These are phyloP conservation scores for Macrotrachela quadricornifera DNA, from an alignment of 1,140 invertebrate species.

Conservation along the genomic window DNA sequence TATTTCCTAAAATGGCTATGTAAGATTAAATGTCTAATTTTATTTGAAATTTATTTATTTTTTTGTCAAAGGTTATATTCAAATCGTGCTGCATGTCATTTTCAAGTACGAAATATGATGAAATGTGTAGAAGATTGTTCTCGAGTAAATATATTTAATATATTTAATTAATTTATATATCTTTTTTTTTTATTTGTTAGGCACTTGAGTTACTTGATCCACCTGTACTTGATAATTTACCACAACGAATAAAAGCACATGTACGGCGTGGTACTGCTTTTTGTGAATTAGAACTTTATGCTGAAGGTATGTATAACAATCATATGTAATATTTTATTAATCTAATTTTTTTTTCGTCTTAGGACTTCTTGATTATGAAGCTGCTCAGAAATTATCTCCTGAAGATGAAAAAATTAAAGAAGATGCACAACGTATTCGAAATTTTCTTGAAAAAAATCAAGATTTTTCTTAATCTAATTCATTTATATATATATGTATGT, in stretches of 20 bases:
- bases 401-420: conserved; percentile 31
- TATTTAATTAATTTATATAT: no score
- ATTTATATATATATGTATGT: no score
- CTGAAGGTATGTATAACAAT: conserved; percentile 42
- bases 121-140: conserved; percentile 44
- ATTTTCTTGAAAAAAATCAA: not conserved
- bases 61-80: conserved; percentile 40
- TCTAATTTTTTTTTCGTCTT: conserved; percentile 47
- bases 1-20: conserved; percentile 45
- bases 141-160: conserved; percentile 28
- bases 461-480: no score
- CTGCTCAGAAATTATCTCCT: conserved; percentile 42
- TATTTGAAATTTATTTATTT: not conserved
- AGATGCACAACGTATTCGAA: conserved; percentile 29
- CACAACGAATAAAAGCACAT: conserved; percentile 44
- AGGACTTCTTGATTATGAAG: conserved; percentile 49
- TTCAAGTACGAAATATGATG: conserved; percentile 46
- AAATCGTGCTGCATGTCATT: conserved; percentile 51
- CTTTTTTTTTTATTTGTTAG: conserved; percentile 21
- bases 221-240: conserved; percentile 44
- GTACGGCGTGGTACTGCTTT: conserved; percentile 47
- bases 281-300: conserved; percentile 43
- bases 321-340: conserved; percentile 45
- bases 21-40: conserved; percentile 11
- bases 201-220: conserved; percentile 51